Base-by-base conservation (phyloP, 2,888 invertebrate species). In the Stramonita haemastoma region DNA sequence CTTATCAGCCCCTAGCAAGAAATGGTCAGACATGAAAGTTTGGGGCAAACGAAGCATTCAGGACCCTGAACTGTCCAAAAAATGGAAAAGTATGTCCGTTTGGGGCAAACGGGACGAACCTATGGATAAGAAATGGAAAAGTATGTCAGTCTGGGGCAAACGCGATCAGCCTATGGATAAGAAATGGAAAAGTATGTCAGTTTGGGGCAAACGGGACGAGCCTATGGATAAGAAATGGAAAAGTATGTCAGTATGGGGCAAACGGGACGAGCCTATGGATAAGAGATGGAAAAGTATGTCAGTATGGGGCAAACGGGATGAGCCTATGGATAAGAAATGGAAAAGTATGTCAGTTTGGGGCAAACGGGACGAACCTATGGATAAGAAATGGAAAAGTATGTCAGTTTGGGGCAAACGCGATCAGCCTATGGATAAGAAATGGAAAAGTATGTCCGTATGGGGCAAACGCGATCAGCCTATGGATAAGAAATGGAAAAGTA, bases 141-240 rank as follows among this genome's bases (percentile, higher is more conserved):
- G 36, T 32, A 36, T 89, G 34, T n/a, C 89, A 1, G 32, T 29
- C n/a, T 89, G 89, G 89, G 89, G 89, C 70, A 88, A 88, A 34
- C 81, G 87, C 29, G 32, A 85, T 26, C 2, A 15, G 1, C 13
- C 83, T 26, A 46, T 70, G 26, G 29, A 32, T n/a, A 84, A 83
- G 70, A 57, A 56, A 17, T 86, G 88, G 88, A 81, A 32, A 66
- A 36, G 26, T n/a, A 46, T 87, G 73, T 32, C 87, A 15, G 17
- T 73, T 2, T 87, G 87, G 87, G 87, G 87, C 34, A 87, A 87
- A 36, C 70, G 87, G 26, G 81, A 60, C 83, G 56, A 13, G 19
- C 56, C 85, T 29, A 22, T 19, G 66, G n/a, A 57, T 73, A 89
- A 89, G 56, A 22, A 32, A 22, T 89, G 89, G 89, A 77, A 26